Percentiles rank a stretch among this genome's conserved stretches.
These are phyloP conservation scores for Poeciliopsis paucimaculata DNA, from an alignment of 2,797 vertebrate species.

Conservation along the genomic window DNA sequence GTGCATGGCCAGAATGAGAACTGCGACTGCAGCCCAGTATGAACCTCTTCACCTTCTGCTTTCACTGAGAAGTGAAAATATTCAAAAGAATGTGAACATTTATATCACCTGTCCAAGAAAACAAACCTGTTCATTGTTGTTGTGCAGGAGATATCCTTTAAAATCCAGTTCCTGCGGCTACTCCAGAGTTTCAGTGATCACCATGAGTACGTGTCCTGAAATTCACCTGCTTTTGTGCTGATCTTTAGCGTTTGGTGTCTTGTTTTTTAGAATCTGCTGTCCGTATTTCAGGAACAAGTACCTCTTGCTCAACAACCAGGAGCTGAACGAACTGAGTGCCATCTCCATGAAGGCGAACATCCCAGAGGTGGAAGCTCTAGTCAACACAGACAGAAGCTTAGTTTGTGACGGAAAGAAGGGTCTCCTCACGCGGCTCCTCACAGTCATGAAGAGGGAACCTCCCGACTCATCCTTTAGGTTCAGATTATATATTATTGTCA, in stretches of 20 bases:
- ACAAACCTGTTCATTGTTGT: constrained; percentile 1
- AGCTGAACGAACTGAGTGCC: constrained; percentile 95
- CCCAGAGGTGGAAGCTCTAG: constrained; percentile 96
- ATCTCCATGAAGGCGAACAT: constrained; percentile 98
- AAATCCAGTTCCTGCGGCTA: constrained; percentile 97
- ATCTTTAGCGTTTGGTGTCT: not conserved
- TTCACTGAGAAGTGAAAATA: not conserved
- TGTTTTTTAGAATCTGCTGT: not conserved
- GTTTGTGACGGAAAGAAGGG: constrained; percentile 98
- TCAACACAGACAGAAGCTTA: constrained; percentile 96
- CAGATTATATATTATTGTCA: constrained; percentile 15
- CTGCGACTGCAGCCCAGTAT: constrained; percentile 97
- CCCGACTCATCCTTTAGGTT: constrained; percentile 98
- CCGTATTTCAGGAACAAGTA: constrained; percentile 92
- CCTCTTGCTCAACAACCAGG: constrained; percentile 94
- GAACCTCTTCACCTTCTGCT: constrained; percentile 43
- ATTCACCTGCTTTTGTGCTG: not conserved
- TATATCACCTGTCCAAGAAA: not conserved
- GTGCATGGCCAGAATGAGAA: constrained; percentile 97
- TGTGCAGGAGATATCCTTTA: constrained; percentile 94
- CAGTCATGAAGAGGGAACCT: constrained; percentile 98
- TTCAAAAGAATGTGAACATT: not conserved
- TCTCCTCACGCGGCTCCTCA: constrained; percentile 91
- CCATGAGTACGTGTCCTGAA: constrained; percentile 89
- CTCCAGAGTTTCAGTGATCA: constrained; percentile 99